phyloP scores from a whole-genome alignment of 2,113 vertebrate species.

The Microtus oregoni region DNA sequence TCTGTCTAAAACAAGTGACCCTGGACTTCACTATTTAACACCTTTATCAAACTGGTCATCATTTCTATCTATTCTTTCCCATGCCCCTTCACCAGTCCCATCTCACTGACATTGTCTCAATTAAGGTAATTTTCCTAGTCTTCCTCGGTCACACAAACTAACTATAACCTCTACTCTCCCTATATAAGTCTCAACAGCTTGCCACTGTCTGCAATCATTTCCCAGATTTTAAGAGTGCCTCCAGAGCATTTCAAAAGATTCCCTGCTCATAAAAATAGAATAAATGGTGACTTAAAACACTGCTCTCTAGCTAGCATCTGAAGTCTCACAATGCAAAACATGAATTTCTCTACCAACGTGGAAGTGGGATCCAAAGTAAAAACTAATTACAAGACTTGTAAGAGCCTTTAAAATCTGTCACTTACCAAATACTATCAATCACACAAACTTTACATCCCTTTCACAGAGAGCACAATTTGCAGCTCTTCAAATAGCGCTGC shows the following conservation, averaged over 20 bases:
- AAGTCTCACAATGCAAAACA: background rate
- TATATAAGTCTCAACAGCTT: background rate
- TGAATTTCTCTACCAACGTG: background rate
- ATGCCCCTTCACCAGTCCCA: background rate
- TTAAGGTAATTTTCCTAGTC: background rate
- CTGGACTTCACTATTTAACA: background rate
- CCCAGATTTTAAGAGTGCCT: background rate
- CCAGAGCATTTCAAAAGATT: slow-evolving; percentile 1
- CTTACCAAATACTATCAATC: background rate
- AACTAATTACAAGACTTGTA: background rate
- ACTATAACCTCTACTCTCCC: background rate
- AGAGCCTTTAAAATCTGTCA: background rate
- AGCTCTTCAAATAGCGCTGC: background rate
- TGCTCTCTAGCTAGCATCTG: background rate
- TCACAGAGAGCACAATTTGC: background rate
- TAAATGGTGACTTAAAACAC: background rate
- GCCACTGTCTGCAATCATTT: background rate
- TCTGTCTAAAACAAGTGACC: background rate
- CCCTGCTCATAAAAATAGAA: background rate
- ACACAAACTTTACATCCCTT: background rate
- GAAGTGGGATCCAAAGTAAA: background rate
- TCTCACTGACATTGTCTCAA: background rate
- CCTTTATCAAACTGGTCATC: background rate
- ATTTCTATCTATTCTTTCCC: background rate
- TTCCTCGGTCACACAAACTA: background rate